Base-by-base conservation (phyloP, 1,140 invertebrate species). In the Copidosoma floridanum region DNA sequence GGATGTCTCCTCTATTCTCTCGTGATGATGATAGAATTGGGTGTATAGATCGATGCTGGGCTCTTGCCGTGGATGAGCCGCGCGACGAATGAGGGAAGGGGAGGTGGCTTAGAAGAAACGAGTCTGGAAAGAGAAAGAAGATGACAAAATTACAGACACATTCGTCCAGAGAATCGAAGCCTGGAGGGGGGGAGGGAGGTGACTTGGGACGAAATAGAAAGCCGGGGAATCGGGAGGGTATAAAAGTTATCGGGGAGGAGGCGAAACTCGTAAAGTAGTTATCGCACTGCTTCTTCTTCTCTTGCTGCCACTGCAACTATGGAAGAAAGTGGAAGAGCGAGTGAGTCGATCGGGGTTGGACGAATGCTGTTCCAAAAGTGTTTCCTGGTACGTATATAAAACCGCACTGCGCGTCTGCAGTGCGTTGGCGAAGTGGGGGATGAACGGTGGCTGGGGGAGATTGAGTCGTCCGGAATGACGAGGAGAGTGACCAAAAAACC, bases 191-290 rank as follows among this genome's bases (percentile, higher is more conserved):
- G n/a, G n/a, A n/a, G n/a, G n/a, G n/a, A n/a, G n/a, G n/a, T n/a
- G n/a, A n/a, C n/a, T n/a, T n/a, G n/a, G n/a, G n/a, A 44, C 43
- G 53, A 38, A 54, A 60, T 60, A 54, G 57, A 60, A 60, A 60
- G 57, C 40, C 51, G 47, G 57, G 47, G 57, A 18, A 61, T 61
- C 58, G 58, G 55, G 53, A 61, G n/a, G n/a, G 51, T 55, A 61
- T 61, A 61, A 61, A 61, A 61, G 58, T 61, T 61, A 61, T 61
- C 51, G 58, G 44, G 26, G 58, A 44, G 58, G 44, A 23, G 58
- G 51, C 27, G 58, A 61, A n/a, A 61, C 58, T 61, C 58, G 58
- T 61, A 61, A 61, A 61, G 58, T 50, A 61, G 58, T 61, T 61
- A 61, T 61, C 58, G 58, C 52, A 38, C 51, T 40, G 32, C 32